A percentile compares a stretch with the other conserved stretches of the same genome.
These are phyloP conservation scores for Dromiciops gliroides DNA, from an alignment of 2,113 vertebrate species.

Conservation along the genomic window DNA sequence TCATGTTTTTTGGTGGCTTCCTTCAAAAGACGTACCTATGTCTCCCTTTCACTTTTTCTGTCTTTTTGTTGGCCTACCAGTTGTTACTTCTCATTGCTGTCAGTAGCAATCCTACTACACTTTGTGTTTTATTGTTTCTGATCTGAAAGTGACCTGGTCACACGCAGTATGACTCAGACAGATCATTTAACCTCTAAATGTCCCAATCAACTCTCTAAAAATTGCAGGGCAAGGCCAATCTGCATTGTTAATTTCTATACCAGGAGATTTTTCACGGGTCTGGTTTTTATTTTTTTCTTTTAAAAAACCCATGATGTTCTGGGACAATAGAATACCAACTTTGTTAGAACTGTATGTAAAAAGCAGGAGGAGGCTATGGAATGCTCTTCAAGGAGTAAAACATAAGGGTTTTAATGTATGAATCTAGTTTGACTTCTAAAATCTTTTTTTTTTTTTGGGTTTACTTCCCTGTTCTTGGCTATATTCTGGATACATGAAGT, in stretches of 20 bases:
- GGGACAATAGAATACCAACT: not conserved
- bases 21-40: not conserved
- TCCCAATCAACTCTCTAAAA: not conserved
- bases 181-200: not conserved
- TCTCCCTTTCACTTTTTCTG: not conserved
- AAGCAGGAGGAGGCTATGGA: not conserved
- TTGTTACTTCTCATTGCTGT: not conserved
- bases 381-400: not conserved
- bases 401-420: not conserved
- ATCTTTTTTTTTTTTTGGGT: not conserved
- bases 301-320: not conserved
- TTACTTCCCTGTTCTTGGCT: not conserved
- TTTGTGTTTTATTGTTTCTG: not conserved
- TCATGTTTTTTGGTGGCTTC: not conserved
- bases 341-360: not conserved
- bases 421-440: not conserved
- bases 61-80: not conserved
- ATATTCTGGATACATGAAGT: too few species aligned
- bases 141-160: not conserved
- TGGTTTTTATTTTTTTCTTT: not conserved
- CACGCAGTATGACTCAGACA: not conserved
- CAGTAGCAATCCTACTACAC: not conserved
- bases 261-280: too few species aligned
- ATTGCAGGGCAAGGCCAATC: too few species aligned
- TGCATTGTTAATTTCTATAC: not conserved